These are phyloP conservation scores for Hyperoplus immaculatus DNA, from an alignment of 2,797 vertebrate species.

Conservation along the genomic window DNA sequence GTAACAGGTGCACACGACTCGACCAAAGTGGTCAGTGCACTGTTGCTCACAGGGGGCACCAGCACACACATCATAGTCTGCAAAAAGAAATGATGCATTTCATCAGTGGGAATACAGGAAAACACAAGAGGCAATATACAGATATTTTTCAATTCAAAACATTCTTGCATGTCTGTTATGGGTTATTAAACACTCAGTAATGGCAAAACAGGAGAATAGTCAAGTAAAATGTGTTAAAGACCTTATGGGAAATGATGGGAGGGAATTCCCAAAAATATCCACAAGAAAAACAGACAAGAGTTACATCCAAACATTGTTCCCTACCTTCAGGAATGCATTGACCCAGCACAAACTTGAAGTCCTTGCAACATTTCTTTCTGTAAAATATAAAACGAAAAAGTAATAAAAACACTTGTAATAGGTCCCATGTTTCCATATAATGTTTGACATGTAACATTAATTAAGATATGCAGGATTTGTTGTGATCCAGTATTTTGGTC, in stretches of 20 bases:
- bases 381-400: conserved; percentile 65
- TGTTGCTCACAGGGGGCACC: conserved; percentile 97
- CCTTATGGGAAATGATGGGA: conserved; percentile 37
- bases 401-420: conserved; percentile 14
- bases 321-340: conserved; percentile 99
- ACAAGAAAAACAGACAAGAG: conserved; percentile 46
- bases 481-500: background rate
- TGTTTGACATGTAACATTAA: background rate
- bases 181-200: conserved; percentile 28
- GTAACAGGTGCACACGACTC: conserved; percentile 97
- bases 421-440: background rate
- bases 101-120: conserved; percentile 2
- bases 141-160: background rate
- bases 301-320: conserved; percentile 56
- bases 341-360: conserved; percentile 98
- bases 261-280: conserved; percentile 35
- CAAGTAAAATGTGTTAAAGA: conserved; percentile 1
- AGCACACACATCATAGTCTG: conserved; percentile 93
- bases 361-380: conserved; percentile 98
- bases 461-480: background rate
- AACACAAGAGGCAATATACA: background rate
- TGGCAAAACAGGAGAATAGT: conserved; percentile 39
- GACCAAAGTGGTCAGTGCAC: conserved; percentile 97
- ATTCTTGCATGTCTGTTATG: conserved; percentile 20
- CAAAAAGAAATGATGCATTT: conserved; percentile 30